Evolutionary conservation across 1,140 invertebrate species (phyloP), one percentile per base, ranked within the genome.

Genomic region (Diplogasteroides magnus): DNA sequence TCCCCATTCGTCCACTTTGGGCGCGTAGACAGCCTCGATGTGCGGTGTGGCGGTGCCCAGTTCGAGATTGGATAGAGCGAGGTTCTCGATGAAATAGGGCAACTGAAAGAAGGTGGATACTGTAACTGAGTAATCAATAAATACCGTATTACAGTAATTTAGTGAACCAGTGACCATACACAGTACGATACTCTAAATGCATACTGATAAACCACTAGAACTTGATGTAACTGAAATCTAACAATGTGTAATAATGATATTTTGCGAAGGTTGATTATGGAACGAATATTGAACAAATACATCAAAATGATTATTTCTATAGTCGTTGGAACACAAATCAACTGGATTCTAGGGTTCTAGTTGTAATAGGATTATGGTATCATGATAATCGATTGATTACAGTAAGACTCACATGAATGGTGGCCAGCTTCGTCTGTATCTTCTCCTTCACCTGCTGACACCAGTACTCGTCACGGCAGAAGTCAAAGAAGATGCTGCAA

Each of bases 21-120:
- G 85, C 0, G 92, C 91, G 76, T 88, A 87, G 31, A 90, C 88
- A 61, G 88, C 87, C 61, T 90, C 87, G 76, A 97, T 89, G 3
- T 90, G 85, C 27, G 93, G 91, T 15, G 90, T 86, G 15, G 88
- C 87, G 66, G 87, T 87, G 19, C 91, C 91, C 68, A 94, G 85
- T 57, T 90, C 87, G 32, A 94, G 84, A 72, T 91, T 89, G 0
- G 89, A 88, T 26, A 94, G 88, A 19, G 87, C 83, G 13, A 95
- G 84, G 76, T 90, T 89, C 78, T 93, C 91, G 84, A 95, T 91
- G 74, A 94, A 93, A 80, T 90, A 90, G 2, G 92, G 92, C 57
- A 94, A 83, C 86, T 89, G 82, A 31, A 83, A 74, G 59, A 56
- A 69, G 72, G 65, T 63, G 61, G 62, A 64, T 14, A 72, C 28